These are phyloP conservation scores for Aegithalos caudatus DNA, from an alignment of 2,113 vertebrate genomes.

Conservation along the genomic window DNA sequence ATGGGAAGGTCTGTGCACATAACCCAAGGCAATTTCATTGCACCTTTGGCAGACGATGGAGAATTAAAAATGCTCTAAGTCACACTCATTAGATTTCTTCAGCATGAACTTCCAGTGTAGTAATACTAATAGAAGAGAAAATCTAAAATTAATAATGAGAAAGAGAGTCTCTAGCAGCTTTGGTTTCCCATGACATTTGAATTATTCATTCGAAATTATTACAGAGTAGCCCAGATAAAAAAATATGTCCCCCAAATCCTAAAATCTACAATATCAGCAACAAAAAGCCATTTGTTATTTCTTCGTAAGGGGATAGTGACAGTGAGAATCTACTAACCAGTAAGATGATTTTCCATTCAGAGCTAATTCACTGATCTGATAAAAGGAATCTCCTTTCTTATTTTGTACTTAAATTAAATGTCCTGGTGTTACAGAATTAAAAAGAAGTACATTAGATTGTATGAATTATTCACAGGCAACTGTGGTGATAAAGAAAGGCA, in stretches of 20 bases:
- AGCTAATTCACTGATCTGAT: constrained; percentile 54
- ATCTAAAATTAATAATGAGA: constrained; percentile 30
- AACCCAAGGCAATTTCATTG: constrained; percentile 28
- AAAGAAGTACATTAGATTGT: constrained; percentile 25
- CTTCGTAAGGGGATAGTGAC: background rate
- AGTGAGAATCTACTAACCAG: constrained; percentile 18
- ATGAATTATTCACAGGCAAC: constrained; percentile 68
- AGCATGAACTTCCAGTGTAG: background rate
- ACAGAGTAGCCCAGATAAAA: background rate
- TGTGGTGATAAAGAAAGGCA: constrained; percentile 26
- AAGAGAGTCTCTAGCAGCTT: background rate
- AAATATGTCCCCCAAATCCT: background rate
- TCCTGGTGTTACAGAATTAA: constrained; percentile 52
- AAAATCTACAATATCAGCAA: background rate
- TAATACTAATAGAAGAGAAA: constrained; percentile 29
- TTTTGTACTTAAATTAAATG: constrained; percentile 58
- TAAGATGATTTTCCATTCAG: constrained; percentile 51
- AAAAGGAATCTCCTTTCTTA: constrained; percentile 50
- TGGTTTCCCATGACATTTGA: constrained; percentile 24
- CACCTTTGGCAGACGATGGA: constrained; percentile 11
- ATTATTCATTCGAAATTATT: constrained; percentile 50
- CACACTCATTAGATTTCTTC: constrained; percentile 21
- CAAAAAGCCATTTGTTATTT: background rate
- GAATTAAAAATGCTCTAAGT: constrained; percentile 30
- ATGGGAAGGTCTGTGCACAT: background rate